phyloP scores from a whole-genome alignment of 2,797 vertebrate species.

The Gymnocypris eckloni region DNA sequence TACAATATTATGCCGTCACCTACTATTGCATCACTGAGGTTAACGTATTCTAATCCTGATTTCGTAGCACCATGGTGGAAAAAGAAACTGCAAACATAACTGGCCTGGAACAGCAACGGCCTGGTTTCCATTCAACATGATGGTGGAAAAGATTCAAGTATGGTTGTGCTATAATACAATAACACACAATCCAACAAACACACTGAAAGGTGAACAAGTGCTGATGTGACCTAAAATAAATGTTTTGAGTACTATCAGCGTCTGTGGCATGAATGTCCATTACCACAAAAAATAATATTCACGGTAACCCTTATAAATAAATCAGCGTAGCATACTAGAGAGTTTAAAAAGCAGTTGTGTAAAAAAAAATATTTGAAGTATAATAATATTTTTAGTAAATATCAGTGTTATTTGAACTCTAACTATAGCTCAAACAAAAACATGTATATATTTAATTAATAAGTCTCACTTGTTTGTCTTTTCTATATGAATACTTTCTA shows the following conservation, averaged over 20 bases:
- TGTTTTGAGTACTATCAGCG: neutral
- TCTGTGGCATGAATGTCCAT: neutral
- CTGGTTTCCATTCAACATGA: neutral
- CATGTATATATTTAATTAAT: neutral
- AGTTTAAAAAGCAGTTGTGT: neutral
- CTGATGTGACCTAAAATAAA: neutral
- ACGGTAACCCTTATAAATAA: neutral
- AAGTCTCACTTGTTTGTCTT: neutral
- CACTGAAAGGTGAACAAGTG: neutral
- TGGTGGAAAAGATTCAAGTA: conserved; percentile 1
- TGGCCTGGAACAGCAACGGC: neutral
- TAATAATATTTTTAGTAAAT: neutral
- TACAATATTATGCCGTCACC: neutral
- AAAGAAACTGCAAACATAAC: conserved; percentile 4
- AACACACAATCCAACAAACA: conserved; percentile 10
- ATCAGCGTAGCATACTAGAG: neutral
- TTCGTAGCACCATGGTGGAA: conserved; percentile 12
- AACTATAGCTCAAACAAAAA: neutral
- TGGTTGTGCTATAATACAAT: neutral
- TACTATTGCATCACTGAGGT: conserved; percentile 15
- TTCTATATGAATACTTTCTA: neutral
- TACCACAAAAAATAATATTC: neutral
- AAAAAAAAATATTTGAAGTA: neutral
- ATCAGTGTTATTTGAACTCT: neutral
- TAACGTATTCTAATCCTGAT: neutral